Conservation (phyloP, 2,888 invertebrate genomes). For the Drosophila recens region DNA sequence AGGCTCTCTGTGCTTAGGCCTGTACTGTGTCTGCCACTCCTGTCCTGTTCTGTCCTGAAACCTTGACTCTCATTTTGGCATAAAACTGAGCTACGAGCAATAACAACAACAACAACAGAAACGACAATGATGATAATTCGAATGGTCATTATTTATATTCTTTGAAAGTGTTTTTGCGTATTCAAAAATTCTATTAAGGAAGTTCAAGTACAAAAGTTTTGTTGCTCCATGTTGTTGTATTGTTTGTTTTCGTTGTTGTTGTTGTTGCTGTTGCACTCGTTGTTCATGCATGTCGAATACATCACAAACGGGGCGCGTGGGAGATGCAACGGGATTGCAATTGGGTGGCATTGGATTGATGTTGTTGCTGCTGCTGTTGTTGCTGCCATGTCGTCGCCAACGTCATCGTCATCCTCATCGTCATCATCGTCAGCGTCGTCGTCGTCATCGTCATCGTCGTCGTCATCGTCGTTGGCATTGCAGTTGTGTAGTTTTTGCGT, state of each 20-base stretch:
- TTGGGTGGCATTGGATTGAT: conserved; percentile 36
- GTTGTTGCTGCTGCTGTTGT: conserved; percentile 16
- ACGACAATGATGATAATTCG: conserved; percentile 79
- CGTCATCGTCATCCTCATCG: conserved; percentile 57
- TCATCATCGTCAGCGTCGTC: conserved; percentile 34
- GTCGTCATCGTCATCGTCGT: conserved; percentile 39
- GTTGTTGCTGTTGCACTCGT: conserved; percentile 37
- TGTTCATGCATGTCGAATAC: conserved; percentile 78
- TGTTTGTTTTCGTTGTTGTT: conserved; percentile 35
- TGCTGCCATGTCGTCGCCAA: conserved; percentile 62
- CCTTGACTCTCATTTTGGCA: conserved; percentile 12
- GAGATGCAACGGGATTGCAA: conserved; percentile 23
- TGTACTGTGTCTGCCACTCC: conserved; percentile 2
- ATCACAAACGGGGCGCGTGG: conserved; percentile 51
- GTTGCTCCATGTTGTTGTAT: conserved; percentile 30
- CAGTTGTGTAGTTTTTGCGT: conserved; percentile 76
- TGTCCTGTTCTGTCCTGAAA: not conserved
- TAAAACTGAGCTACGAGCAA: conserved; percentile 13
- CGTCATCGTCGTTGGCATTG: conserved; percentile 42
- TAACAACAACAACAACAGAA: conserved; percentile 15
- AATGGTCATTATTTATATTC: conserved; percentile 85
- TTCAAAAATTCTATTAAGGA: conserved; percentile 85
- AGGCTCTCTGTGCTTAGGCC: conserved; percentile 5
- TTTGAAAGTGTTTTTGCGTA: conserved; percentile 83
- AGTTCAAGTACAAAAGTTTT: conserved; percentile 76